A percentile compares a stretch with the other conserved stretches of the same genome.
phyloP scores from a whole-genome alignment of 2,888 invertebrate species.

The Ganaspis brasiliensis region DNA sequence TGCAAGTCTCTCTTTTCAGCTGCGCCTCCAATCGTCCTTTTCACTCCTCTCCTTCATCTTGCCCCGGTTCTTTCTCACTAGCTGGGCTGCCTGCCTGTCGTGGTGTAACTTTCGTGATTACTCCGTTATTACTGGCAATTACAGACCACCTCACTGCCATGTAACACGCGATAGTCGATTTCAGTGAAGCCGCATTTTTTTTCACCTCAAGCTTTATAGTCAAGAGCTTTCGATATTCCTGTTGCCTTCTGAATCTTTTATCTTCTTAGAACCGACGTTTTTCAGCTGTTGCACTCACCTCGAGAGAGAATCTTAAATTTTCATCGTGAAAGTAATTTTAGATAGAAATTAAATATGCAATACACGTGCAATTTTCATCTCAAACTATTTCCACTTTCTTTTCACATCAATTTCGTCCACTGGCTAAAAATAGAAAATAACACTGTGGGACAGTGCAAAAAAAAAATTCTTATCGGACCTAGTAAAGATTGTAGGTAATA shows the following conservation, averaged over 20 bases:
- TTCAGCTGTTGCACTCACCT: slow-evolving; percentile 28
- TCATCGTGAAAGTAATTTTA: no score
- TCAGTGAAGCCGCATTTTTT: slow-evolving; percentile 55
- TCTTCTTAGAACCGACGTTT: slow-evolving; percentile 6
- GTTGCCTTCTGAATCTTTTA: neutral
- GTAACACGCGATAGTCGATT: slow-evolving; percentile 67
- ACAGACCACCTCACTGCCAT: slow-evolving; percentile 62
- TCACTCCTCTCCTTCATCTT: neutral
- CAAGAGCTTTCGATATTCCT: slow-evolving; percentile 26
- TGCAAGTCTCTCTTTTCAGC: slow-evolving; percentile 47
- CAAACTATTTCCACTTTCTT: neutral
- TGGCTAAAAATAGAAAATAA: no score
- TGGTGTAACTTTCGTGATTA: slow-evolving; percentile 70
- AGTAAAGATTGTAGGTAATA: no score
- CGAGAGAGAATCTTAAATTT: neutral
- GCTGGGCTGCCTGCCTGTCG: slow-evolving; percentile 28
- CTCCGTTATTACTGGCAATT: slow-evolving; percentile 70
- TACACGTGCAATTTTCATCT: slow-evolving; percentile 32
- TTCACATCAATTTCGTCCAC: no score
- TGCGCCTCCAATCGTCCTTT: slow-evolving; percentile 6
- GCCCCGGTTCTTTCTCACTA: slow-evolving; percentile 15
- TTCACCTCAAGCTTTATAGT: slow-evolving; percentile 22
- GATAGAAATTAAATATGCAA: no score
- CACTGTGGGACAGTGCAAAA: no score
- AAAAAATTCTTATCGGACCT: no score